A percentile compares a stretch with the other conserved stretches of the same genome.
phyloP scores from a whole-genome alignment of 2,797 vertebrate genomes.

The Nannoperca australis region DNA sequence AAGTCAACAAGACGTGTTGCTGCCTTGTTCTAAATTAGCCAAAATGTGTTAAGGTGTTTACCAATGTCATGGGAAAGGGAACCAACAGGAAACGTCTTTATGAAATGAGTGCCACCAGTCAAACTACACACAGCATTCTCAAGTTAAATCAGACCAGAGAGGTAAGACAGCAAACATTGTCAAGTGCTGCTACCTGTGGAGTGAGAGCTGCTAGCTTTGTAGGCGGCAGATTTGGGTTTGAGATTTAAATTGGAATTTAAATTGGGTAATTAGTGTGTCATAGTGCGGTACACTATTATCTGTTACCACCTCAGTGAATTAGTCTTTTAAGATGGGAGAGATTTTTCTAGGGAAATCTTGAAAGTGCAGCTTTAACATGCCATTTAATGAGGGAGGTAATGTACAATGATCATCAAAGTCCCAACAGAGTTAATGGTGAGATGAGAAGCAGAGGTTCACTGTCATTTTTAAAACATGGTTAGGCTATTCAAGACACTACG shows the following conservation, averaged over 20 bases:
- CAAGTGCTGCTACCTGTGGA: not conserved
- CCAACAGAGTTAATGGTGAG: constrained; percentile 7
- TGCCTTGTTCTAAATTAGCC: constrained; percentile 17
- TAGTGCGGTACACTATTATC: not conserved
- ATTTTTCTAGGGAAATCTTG: not conserved
- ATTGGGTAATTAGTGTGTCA: constrained; percentile 13
- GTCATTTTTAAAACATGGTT: not conserved
- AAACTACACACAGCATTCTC: constrained; percentile 4
- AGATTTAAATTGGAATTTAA: constrained; percentile 24
- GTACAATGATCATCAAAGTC: constrained; percentile 3
- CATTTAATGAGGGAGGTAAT: constrained; percentile 26
- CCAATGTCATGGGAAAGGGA: constrained; percentile 7
- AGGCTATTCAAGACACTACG: not conserved
- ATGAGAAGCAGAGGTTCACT: not conserved
- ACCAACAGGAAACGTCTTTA: constrained; percentile 1
- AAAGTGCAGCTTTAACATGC: not conserved
- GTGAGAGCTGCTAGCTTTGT: not conserved
- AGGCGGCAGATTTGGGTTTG: constrained; percentile 6
- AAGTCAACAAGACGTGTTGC: not conserved
- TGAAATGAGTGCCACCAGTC: not conserved
- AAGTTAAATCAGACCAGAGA: not conserved
- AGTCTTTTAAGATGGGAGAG: not conserved
- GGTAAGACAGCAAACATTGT: not conserved
- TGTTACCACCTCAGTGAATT: not conserved
- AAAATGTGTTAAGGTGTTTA: not conserved